These are phyloP conservation scores for Drosophila sulfurigaster DNA, from an alignment of 1,140 invertebrate genomes.

Conservation along the genomic window DNA sequence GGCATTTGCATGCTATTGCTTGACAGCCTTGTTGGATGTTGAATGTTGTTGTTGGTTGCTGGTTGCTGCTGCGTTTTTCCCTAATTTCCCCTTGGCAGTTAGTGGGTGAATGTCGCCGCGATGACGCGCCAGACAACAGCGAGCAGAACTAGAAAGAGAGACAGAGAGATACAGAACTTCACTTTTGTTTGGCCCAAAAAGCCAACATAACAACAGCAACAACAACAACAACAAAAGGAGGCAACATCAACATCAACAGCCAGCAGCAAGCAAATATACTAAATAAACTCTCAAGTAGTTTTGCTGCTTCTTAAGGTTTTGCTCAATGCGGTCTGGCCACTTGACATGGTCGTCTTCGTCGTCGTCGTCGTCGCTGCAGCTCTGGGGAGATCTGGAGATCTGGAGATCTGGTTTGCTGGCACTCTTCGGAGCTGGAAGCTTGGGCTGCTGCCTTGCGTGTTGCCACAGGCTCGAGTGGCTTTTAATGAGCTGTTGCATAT, in stretches of 20 bases:
- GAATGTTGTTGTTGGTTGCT: slow-evolving; percentile 36
- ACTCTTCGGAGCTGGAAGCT: neutral
- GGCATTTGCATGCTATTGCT: slow-evolving; percentile 68
- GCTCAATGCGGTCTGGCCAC: slow-evolving; percentile 43
- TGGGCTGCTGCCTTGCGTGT: slow-evolving; percentile 36
- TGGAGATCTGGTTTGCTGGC: slow-evolving; percentile 24
- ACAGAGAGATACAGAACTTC: slow-evolving; percentile 45
- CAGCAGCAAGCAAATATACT: slow-evolving; percentile 39
- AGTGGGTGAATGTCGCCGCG: slow-evolving; percentile 78
- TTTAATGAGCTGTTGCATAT: slow-evolving; percentile 83
- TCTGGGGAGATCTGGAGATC: slow-evolving; percentile 10
- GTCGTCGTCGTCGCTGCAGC: neutral
- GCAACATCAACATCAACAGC: slow-evolving; percentile 16
- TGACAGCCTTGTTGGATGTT: slow-evolving; percentile 41
- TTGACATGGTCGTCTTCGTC: slow-evolving; percentile 34
- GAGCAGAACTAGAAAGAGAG: neutral
- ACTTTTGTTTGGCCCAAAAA: slow-evolving; percentile 81
- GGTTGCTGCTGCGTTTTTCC: slow-evolving; percentile 37
- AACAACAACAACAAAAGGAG: slow-evolving; percentile 1
- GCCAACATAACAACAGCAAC: slow-evolving; percentile 34
- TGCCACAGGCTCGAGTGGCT: slow-evolving; percentile 67
- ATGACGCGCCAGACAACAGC: slow-evolving; percentile 30
- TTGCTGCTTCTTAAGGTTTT: slow-evolving; percentile 47
- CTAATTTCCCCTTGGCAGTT: slow-evolving; percentile 75
- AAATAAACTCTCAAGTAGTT: slow-evolving; percentile 52